phyloP scores from a whole-genome alignment of 2,888 invertebrate genomes.

The Zeuzera pyrina region DNA sequence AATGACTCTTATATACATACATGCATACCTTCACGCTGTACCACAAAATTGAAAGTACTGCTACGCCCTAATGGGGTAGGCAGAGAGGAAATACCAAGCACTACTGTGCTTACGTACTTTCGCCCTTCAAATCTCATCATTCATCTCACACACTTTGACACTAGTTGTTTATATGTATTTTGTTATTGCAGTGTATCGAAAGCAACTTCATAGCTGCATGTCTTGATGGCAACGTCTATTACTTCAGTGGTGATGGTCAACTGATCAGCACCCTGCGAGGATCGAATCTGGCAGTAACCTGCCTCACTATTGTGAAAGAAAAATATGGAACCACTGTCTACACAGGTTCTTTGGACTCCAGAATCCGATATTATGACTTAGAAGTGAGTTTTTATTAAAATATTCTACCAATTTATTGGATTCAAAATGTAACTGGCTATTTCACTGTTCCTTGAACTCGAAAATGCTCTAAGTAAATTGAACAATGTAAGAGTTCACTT shows the following conservation, averaged over 20 bases:
- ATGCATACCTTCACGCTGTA: too few relatives aligned
- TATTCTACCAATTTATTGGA: not conserved
- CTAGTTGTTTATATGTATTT: constrained; percentile 3
- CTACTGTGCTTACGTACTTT: too few relatives aligned
- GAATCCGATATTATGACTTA: constrained; percentile 74
- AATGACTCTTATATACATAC: too few relatives aligned
- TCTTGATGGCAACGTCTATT: constrained; percentile 76
- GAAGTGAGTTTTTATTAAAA: constrained; percentile 37
- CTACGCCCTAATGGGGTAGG: too few relatives aligned
- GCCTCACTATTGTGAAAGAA: constrained; percentile 68
- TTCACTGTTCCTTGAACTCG: too few relatives aligned
- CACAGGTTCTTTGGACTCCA: constrained; percentile 76
- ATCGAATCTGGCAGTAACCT: constrained; percentile 75
- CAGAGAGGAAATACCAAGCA: too few relatives aligned
- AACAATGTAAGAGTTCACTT: not conserved
- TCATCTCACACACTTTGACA: too few relatives aligned
- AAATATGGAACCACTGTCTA: constrained; percentile 67
- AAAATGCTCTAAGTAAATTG: not conserved
- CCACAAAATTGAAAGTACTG: too few relatives aligned
- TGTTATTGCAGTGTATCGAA: constrained; percentile 68
- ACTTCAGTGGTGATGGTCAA: constrained; percentile 70
- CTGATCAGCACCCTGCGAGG: constrained; percentile 70
- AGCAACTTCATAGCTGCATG: constrained; percentile 76
- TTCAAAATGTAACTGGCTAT: too few relatives aligned
- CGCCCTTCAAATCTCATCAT: too few relatives aligned